Conservation (phyloP, 2,797 vertebrate species). For the Macropus fuliginosus region DNA sequence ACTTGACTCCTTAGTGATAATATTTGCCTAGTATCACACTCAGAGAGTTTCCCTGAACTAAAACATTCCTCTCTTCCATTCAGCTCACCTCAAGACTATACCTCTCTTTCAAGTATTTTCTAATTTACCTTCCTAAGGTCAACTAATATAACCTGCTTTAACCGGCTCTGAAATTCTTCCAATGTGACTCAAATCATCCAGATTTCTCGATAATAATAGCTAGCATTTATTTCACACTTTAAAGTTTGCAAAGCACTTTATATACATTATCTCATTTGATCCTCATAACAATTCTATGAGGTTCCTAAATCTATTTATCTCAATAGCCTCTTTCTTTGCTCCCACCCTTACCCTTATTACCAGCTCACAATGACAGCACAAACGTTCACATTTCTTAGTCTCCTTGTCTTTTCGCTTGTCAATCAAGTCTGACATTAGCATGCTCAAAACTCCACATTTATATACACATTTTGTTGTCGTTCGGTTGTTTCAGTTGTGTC, state of each 20-base stretch:
- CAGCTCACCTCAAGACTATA: neutral
- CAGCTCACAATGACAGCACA: rapidly evolving
- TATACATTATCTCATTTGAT: neutral
- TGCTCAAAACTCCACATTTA: neutral
- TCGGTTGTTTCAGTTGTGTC: no score
- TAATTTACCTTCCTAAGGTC: neutral
- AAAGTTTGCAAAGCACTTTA: neutral
- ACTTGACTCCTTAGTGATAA: neutral
- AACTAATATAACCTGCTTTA: neutral
- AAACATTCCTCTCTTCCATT: neutral
- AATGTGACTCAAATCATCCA: neutral
- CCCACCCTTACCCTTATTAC: neutral
- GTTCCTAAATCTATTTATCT: neutral
- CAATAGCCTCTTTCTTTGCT: neutral
- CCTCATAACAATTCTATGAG: neutral
- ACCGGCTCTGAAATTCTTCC: neutral
- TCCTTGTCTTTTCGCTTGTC: rapidly evolving
- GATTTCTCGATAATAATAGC: neutral
- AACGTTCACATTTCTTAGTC: rapidly evolving
- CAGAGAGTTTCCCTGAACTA: neutral
- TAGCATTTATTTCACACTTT: neutral
- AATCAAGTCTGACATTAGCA: neutral
- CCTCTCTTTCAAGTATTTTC: neutral
- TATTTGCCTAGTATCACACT: neutral
- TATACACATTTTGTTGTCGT: neutral